Evolutionary conservation across 2,113 vertebrate genomes (phyloP), one percentile per base, ranked within the genome.

Genomic region (Calyptomena viridis): DNA sequence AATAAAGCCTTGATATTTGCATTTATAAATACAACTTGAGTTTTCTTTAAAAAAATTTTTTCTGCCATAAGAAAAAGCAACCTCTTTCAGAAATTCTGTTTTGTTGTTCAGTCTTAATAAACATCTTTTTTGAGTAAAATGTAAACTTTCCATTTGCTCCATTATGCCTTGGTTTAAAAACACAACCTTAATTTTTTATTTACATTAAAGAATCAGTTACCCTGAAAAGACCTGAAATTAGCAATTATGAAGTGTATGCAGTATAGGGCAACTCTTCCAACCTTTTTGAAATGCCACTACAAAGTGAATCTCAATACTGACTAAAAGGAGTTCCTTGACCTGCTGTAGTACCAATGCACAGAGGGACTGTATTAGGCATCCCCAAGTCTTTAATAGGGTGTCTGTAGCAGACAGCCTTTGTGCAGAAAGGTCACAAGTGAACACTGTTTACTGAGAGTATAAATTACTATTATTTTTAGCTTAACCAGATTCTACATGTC

Each of bases 271-370:
- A 68, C 25, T 77, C 58, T 74, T 52, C n/a, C 28, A 71, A 76
- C 64, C 67, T 39, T 92, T 96, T 71, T 69, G 64, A 92, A 87
- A 95, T 85, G 89, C 80, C 86, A 58, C 25, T 81, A 88, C 55
- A 84, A 90, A 72, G 56, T 66, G 37, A 93, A 84, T 75, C 94
- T 93, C 93, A 84, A 74, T 67, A n/a, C 84, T 75, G 89, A 86
- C 80, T 95, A 96, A 94, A 94, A 94, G 92, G 89, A 94, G 75
- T 95, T 92, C 84, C 94, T 88, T 97, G 93, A 97, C 93, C 95
- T 96, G 40, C 80, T 91, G 91, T 77, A 94, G 78, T 90, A 81
- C 58, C 90, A 94, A 56, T 77, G 75, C 94, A 62, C 95, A 93
- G 84, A 87, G 89, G 93, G 86, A 94, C 73, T 84, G 58, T 87